Evolutionary conservation across 37 sponge, comb jelly and placozoan genomes (phyloP).

Genomic region (Bolinopsis microptera): DNA sequence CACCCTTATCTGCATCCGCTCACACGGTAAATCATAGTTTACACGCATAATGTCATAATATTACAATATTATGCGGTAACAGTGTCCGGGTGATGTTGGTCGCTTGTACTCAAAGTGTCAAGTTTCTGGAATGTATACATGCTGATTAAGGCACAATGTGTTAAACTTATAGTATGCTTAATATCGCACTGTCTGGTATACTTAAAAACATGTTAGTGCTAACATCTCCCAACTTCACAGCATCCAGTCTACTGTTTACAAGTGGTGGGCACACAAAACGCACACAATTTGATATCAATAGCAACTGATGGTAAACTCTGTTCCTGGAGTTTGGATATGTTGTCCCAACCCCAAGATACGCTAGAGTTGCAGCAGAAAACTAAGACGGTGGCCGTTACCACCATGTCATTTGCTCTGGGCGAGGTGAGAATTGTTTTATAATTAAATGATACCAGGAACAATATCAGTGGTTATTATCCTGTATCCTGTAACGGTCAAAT

Average conservation of each 20-base stretch:
- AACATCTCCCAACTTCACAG: background rate
- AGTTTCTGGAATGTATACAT: no score
- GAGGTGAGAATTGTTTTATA: no score
- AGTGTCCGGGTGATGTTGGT: no score
- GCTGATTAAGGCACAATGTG: no score
- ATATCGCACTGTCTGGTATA: no score
- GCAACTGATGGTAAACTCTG: slow-evolving; percentile 93
- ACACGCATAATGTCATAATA: background rate
- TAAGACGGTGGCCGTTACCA: slow-evolving; percentile 77
- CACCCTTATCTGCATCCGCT: slow-evolving; percentile 87
- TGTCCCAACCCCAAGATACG: slow-evolving; percentile 96
- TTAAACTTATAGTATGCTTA: no score
- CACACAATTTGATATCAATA: slow-evolving; percentile 92
- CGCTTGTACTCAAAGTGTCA: no score
- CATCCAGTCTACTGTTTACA: slow-evolving; percentile 95
- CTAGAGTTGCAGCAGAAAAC: slow-evolving; percentile 79
- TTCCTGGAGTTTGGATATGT: slow-evolving; percentile 98
- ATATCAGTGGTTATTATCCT: no score
- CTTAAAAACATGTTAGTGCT: no score
- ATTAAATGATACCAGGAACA: no score
- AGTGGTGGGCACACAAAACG: slow-evolving; percentile 95
- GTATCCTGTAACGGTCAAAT: no score
- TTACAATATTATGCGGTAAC: background rate
- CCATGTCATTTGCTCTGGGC: slow-evolving; percentile 83
- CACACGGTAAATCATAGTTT: slow-evolving; percentile 88